A percentile compares a stretch with the other conserved stretches of the same genome.
These are phyloP conservation scores for Wiebesia pumilae DNA, from an alignment of 1,140 invertebrate genomes.

Conservation along the genomic window DNA sequence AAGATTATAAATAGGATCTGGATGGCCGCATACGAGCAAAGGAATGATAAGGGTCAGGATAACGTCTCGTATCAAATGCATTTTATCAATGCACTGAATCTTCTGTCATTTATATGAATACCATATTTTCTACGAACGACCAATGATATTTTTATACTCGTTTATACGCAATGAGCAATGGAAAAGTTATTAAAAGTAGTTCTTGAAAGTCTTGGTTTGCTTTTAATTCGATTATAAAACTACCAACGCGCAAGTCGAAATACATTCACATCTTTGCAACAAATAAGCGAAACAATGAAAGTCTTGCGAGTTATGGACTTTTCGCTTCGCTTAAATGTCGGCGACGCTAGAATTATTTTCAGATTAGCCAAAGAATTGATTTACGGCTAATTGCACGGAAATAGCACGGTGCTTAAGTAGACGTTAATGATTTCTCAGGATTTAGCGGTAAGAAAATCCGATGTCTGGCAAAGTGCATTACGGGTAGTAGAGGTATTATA, in stretches of 20 bases:
- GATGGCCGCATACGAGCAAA: neutral
- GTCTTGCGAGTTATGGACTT: neutral
- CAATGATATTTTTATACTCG: neutral
- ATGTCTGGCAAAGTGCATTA: neutral
- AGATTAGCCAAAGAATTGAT: neutral
- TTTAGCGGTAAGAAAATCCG: conserved; percentile 29
- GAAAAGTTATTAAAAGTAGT: no score
- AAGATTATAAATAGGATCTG: no score
- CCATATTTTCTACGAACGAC: neutral
- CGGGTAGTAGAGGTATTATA: neutral
- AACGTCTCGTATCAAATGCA: neutral
- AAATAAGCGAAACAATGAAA: no score
- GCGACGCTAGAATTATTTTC: neutral
- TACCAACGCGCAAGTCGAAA: no score
- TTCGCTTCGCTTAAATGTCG: neutral
- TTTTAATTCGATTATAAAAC: no score
- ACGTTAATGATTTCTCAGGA: conserved; percentile 33
- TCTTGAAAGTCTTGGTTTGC: no score
- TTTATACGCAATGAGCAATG: no score
- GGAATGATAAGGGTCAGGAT: neutral
- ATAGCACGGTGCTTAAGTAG: neutral
- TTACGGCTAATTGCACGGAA: conserved; percentile 22
- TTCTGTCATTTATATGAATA: neutral
- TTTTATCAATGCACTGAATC: neutral
- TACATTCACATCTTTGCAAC: no score